Base-by-base conservation (phyloP, 2,113 vertebrate genomes). In the Callaeas wilsoni region DNA sequence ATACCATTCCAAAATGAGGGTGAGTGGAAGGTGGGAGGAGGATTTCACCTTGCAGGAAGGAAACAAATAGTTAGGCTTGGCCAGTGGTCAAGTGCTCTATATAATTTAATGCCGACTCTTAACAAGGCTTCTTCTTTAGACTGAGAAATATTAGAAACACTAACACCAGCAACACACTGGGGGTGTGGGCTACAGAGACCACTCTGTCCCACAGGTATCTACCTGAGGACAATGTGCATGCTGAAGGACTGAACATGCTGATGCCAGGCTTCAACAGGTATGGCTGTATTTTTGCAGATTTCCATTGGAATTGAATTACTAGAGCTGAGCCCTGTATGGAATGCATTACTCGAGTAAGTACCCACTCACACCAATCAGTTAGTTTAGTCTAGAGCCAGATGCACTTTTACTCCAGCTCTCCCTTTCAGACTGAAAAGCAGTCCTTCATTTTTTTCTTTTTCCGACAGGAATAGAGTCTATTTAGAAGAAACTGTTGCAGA, bases 181-280 rank as follows among this genome's bases (percentile, higher is more conserved):
- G 4, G 7, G 1, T 23, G 17, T 13, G 49, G 30, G 19, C 52
- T 42, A 25, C 0, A 1, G 30, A 63, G 21, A 62, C 5, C 13
- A 2, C 4, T 21, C 12, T 8, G 8, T 64, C 16, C 41, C 21
- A 4, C 1, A 32, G 8, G 15, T 42, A 21, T 13, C 29, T 71
- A 27, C 30, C 7, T 0, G 0, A 59, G 57, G 49, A 53, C 27
- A 67, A 22, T 0, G 1, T 11, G 6, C 11, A 10, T 50, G 44
- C 14, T 55, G 74, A 75, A 37, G 39, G 32, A 37, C 47, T 52
- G 35, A 78, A 25, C 5, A 17, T 71, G 33, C 8, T 87, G 20
- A 26, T 69, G 37, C 6, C 46, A 69, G 37, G 37, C 5, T 50
- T 70, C 19, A 27, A 21, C 33, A 57, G 32, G 17, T 6, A 13